These are phyloP conservation scores for Monomorium pharaonis DNA, from an alignment of 1,140 invertebrate species.

Conservation along the genomic window DNA sequence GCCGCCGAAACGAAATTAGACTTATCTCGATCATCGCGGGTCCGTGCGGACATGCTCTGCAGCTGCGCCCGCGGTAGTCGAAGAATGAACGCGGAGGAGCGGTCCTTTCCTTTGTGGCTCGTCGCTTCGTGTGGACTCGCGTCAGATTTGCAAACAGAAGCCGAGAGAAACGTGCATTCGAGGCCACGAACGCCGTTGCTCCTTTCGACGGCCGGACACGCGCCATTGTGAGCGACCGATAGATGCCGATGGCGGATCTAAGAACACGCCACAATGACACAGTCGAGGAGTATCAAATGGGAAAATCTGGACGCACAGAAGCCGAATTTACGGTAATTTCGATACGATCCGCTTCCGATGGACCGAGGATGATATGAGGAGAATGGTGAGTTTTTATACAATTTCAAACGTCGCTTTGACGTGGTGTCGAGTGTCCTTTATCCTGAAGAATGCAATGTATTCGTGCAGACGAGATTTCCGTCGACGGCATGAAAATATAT, in stretches of 20 bases:
- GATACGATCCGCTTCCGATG: conserved; percentile 48
- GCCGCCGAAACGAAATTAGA: conserved; percentile 75
- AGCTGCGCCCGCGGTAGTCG: conserved; percentile 62
- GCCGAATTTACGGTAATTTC: conserved; percentile 64
- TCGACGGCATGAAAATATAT: not conserved
- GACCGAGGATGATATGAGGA: conserved; percentile 38
- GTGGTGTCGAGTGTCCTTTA: conserved; percentile 29
- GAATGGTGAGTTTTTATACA: conserved; percentile 54
- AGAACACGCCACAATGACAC: conserved; percentile 53
- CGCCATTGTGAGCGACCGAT: conserved; percentile 68
- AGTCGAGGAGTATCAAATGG: conserved; percentile 25
- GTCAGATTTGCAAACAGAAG: conserved; percentile 69
- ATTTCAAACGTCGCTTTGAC: conserved; percentile 49
- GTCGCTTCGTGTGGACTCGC: conserved; percentile 16
- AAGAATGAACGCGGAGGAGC: conserved; percentile 49
- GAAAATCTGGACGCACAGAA: not conserved
- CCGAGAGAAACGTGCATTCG: conserved; percentile 16
- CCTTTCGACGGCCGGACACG: conserved; percentile 68
- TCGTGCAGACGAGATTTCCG: not conserved
- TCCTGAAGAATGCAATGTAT: not conserved
- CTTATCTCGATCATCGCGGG: conserved; percentile 76
- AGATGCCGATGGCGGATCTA: conserved; percentile 50
- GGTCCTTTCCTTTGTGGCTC: conserved; percentile 51
- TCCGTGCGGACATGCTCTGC: conserved; percentile 46
- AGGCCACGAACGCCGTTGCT: conserved; percentile 63